Evolutionary conservation across 2,113 vertebrate species (phyloP).

Genomic region (Eira barbara): DNA sequence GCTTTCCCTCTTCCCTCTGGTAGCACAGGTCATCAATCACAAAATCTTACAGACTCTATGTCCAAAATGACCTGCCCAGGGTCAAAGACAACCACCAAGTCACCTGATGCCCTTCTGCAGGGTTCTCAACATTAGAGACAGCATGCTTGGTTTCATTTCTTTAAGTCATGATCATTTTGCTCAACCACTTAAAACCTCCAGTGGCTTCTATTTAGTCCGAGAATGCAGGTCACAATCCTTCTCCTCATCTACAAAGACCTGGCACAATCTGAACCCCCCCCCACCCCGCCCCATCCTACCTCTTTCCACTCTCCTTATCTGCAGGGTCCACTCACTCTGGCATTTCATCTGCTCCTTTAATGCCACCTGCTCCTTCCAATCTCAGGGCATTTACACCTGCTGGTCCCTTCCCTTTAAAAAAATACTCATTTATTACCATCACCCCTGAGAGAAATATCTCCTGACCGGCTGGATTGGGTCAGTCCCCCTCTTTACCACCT

Average conservation of each 20-base stretch:
- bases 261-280: neutral
- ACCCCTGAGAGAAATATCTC: neutral
- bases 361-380: fast-evolving
- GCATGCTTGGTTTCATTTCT: neutral
- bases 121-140: neutral
- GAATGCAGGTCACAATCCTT: neutral
- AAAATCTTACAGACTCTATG: neutral
- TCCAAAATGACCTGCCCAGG: neutral
- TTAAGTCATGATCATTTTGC: neutral
- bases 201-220: neutral
- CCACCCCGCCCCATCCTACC: no score
- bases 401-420: neutral
- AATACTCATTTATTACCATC: neutral
- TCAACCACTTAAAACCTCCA: neutral
- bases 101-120: neutral
- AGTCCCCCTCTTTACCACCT: neutral
- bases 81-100: neutral
- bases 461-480: neutral
- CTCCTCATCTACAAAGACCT: neutral
- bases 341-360: no score
- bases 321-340: neutral
- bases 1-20: neutral
- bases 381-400: neutral
- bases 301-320: fast-evolving
- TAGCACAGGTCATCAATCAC: neutral